A percentile compares a stretch with the other conserved stretches of the same genome.
Evolutionary conservation across 2,113 vertebrate species (phyloP).

Genomic region (Catharus fuscescens): DNA sequence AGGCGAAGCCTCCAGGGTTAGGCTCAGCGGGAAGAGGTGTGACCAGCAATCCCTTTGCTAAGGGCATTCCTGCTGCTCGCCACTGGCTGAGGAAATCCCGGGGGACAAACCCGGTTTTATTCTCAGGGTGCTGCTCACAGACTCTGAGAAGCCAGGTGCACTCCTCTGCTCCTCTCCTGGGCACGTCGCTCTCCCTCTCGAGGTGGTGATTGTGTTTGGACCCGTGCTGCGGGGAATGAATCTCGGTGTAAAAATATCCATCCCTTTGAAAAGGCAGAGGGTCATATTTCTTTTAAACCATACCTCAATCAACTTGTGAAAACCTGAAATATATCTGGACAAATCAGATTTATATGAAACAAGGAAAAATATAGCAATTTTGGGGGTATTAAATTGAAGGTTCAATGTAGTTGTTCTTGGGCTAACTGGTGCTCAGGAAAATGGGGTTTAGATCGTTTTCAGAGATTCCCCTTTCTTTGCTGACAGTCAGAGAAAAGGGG

Average conservation of each 20-base stretch:
- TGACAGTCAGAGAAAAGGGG: neutral
- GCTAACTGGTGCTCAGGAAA: neutral
- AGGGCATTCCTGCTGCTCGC: neutral
- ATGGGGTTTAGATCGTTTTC: neutral
- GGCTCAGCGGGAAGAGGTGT: neutral
- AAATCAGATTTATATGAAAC: conserved; percentile 11
- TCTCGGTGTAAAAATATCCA: neutral
- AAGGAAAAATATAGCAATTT: conserved; percentile 12
- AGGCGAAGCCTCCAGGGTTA: conserved; percentile 47
- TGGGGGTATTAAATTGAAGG: neutral
- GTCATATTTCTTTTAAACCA: neutral
- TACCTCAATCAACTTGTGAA: neutral
- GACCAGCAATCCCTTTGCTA: conserved; percentile 4
- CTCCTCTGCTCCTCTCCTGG: neutral
- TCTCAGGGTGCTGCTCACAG: neutral
- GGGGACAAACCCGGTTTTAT: neutral
- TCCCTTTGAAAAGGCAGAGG: neutral
- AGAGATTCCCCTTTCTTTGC: conserved; percentile 11
- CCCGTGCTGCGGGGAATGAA: accelerated
- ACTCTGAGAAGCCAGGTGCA: neutral
- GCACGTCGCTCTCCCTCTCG: neutral
- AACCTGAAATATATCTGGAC: neutral
- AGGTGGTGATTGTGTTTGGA: neutral
- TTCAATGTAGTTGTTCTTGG: neutral
- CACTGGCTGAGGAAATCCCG: neutral